These are phyloP conservation scores for Phalacrocorax carbo DNA, from an alignment of 2,113 vertebrate species.

Conservation along the genomic window DNA sequence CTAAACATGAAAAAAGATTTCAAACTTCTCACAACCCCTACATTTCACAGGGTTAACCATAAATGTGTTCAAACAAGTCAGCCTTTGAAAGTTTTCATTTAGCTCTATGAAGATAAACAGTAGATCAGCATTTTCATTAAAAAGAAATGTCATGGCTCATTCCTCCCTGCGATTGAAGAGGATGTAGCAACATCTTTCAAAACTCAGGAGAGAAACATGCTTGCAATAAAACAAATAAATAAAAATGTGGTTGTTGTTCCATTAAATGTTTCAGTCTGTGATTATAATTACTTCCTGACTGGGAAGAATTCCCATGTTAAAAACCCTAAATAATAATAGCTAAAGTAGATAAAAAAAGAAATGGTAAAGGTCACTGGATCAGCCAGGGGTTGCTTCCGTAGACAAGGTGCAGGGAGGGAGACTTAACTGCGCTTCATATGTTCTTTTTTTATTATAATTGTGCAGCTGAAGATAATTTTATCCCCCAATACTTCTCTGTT, in stretches of 20 bases:
- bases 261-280: conserved; percentile 29
- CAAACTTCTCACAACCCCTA: neutral
- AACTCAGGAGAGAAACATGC: conserved; percentile 36
- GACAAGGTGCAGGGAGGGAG: neutral
- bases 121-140: conserved; percentile 58
- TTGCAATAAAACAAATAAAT: conserved; percentile 40
- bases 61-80: neutral
- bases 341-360: neutral
- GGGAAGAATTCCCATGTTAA: conserved; percentile 10
- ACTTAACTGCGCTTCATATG: neutral
- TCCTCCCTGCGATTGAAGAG: conserved; percentile 43
- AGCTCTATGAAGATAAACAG: neutral
- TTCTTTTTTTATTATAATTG: neutral
- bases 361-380: neutral
- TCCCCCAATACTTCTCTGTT: neutral
- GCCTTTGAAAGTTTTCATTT: conserved; percentile 31
- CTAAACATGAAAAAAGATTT: neutral
- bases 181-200: conserved; percentile 25
- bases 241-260: conserved; percentile 34
- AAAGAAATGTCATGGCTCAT: conserved; percentile 52
- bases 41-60: neutral
- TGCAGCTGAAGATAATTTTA: neutral
- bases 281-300: conserved; percentile 40
- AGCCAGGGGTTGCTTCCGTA: neutral
- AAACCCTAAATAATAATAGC: neutral